Percentiles rank a stretch among this genome's conserved stretches.
Conservation (phyloP, 2,797 vertebrate species). For the Philypnodon macrostomus region DNA sequence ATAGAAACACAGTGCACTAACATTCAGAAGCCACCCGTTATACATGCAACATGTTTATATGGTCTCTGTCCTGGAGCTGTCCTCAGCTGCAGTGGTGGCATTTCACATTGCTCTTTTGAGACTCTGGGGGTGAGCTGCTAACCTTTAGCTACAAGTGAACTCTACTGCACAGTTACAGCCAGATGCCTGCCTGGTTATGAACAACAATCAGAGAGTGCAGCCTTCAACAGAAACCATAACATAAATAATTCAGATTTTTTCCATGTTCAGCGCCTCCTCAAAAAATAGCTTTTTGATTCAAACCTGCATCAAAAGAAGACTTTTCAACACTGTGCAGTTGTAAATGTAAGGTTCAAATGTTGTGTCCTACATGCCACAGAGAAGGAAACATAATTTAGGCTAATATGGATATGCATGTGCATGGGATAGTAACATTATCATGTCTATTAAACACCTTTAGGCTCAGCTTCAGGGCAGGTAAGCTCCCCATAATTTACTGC, state of each 20-base stretch:
- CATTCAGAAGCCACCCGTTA: neutral
- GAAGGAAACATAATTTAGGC: no score
- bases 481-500: neutral
- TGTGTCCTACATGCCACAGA: no score
- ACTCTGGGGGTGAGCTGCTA: slow-evolving; percentile 30
- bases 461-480: neutral
- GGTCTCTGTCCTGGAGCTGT: neutral
- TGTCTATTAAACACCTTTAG: neutral
- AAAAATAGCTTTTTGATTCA: slow-evolving; percentile 11
- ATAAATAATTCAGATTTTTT: slow-evolving; percentile 75
- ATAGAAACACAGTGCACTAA: no score
- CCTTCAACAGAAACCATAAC: slow-evolving; percentile 52
- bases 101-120: slow-evolving; percentile 14
- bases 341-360: no score
- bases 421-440: neutral
- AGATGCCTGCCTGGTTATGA: slow-evolving; percentile 8
- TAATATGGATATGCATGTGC: no score
- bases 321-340: neutral
- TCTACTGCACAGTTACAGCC: slow-evolving; percentile 29
- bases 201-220: slow-evolving; percentile 27
- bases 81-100: slow-evolving; percentile 36
- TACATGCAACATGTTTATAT: slow-evolving; percentile 9
- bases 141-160: slow-evolving; percentile 32
- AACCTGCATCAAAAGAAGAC: neutral
- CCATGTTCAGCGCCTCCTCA: slow-evolving; percentile 34